phyloP scores from a whole-genome alignment of 2,797 vertebrate genomes.

The Chelon labrosus region DNA sequence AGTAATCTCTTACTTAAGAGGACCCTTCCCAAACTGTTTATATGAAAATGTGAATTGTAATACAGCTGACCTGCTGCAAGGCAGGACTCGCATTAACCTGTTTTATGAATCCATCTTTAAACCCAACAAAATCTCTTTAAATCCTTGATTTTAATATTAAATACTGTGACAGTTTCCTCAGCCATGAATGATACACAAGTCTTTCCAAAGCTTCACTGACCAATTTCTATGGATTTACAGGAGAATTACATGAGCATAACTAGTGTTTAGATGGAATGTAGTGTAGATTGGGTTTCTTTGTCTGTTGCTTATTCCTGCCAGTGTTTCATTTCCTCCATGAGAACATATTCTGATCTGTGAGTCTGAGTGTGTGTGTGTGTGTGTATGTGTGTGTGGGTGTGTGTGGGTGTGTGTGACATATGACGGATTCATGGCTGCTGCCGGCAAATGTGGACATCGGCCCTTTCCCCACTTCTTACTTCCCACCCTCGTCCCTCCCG shows the following conservation, averaged over 20 bases:
- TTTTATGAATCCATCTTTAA: background rate
- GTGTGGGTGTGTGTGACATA: constrained; percentile 13
- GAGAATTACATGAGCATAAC: background rate
- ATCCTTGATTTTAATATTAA: too few relatives aligned
- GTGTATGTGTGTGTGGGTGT: background rate
- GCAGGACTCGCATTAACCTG: background rate
- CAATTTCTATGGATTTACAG: background rate
- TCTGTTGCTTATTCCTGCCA: background rate
- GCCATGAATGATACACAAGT: constrained; percentile 1
- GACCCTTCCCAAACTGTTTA: too few relatives aligned
- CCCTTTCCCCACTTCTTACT: constrained; percentile 73
- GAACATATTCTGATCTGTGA: constrained; percentile 19
- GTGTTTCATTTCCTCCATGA: constrained; percentile 17
- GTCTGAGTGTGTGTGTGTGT: background rate
- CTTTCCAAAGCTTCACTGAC: too few relatives aligned
- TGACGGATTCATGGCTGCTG: constrained; percentile 61
- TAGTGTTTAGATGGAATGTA: constrained; percentile 10
- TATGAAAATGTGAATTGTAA: too few relatives aligned
- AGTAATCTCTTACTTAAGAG: too few relatives aligned
- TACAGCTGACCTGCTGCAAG: background rate
- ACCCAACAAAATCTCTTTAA: background rate
- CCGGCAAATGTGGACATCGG: constrained; percentile 41
- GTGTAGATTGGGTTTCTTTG: constrained; percentile 3
- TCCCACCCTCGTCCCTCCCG: constrained; percentile 68
- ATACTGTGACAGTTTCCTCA: background rate